phyloP scores from a whole-genome alignment of 53 echinoderm and acorn worm species.

The Holothuria scabra region DNA sequence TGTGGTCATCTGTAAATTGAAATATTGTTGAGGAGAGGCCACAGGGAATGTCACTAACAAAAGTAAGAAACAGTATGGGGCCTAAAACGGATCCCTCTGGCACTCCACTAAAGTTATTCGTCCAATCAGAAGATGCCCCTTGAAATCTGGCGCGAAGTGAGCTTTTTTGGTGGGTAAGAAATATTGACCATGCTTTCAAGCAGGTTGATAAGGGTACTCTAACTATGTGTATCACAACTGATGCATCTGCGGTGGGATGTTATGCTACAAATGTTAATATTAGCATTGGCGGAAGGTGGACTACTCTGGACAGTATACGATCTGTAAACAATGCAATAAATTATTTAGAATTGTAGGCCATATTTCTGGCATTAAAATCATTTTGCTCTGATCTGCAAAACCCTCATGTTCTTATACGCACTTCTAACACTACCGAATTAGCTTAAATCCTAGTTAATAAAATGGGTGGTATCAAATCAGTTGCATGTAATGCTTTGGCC shows the following conservation, averaged over 20 bases:
- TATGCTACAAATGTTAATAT: background rate
- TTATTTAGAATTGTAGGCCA: conserved; percentile 62
- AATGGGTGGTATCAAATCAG: background rate
- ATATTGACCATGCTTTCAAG: background rate
- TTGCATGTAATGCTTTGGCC: background rate
- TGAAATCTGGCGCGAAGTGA: background rate
- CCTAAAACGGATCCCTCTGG: too few species aligned
- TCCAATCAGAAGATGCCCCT: too few species aligned
- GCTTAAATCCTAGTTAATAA: background rate
- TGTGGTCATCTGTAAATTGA: too few species aligned
- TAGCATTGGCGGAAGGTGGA: conserved; percentile 4
- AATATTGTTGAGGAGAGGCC: too few species aligned
- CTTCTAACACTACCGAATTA: conserved; percentile 37
- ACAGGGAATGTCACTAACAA: too few species aligned
- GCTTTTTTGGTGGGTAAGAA: background rate
- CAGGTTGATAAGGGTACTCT: background rate
- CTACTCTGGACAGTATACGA: background rate
- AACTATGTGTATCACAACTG: background rate
- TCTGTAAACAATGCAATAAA: conserved; percentile 55
- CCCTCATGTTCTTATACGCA: conserved; percentile 44
- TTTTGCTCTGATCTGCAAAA: conserved; percentile 42
- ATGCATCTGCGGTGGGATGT: background rate
- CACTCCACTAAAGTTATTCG: too few species aligned
- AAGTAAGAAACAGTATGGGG: too few species aligned
- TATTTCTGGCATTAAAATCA: conserved; percentile 58